These are phyloP conservation scores for Bambusicola thoracicus DNA, from an alignment of 2,113 vertebrate genomes.

Conservation along the genomic window DNA sequence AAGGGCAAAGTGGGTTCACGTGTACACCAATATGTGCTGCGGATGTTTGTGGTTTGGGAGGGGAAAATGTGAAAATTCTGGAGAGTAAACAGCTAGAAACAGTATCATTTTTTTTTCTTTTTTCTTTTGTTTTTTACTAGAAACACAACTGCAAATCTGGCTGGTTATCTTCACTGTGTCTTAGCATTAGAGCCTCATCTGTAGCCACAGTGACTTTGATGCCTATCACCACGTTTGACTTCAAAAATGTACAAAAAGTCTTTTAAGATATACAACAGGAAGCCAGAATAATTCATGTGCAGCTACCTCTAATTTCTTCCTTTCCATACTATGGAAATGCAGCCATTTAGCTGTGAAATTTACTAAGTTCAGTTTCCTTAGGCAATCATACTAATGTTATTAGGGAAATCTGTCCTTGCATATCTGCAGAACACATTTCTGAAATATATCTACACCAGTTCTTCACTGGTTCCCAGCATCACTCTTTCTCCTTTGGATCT, in stretches of 20 bases:
- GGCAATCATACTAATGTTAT: background rate
- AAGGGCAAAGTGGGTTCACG: background rate
- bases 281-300: background rate
- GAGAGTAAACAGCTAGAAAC: background rate
- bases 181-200: background rate
- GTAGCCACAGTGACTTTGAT: background rate
- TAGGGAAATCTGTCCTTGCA: background rate
- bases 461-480: background rate
- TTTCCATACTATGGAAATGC: background rate
- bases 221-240: background rate
- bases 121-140: background rate
- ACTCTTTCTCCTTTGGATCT: background rate
- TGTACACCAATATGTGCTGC: background rate
- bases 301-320: background rate
- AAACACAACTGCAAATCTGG: background rate
- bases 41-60: background rate
- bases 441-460: background rate
- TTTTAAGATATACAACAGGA: background rate
- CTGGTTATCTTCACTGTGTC: background rate
- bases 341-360: background rate
- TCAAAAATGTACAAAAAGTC: background rate
- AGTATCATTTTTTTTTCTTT: background rate
- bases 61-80: background rate
- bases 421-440: background rate
- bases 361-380: background rate